These are phyloP conservation scores for Cosmopolites sordidus DNA, from an alignment of 2,888 invertebrate species.

Conservation along the genomic window DNA sequence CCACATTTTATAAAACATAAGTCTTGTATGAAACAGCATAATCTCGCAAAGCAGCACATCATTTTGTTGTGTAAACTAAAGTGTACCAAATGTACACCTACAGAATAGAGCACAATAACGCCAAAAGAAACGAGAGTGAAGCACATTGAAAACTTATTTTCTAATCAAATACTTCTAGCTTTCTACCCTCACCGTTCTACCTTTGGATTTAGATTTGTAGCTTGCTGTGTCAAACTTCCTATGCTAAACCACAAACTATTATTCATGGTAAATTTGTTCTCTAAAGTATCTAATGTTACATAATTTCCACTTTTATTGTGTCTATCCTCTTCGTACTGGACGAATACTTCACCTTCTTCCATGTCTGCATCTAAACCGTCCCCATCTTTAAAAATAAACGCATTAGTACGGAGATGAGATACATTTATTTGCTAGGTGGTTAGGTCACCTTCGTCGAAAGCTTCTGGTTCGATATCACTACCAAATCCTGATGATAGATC, in stretches of 20 bases:
- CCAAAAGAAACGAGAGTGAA: too few species aligned
- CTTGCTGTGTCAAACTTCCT: constrained; percentile 91
- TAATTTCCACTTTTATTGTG: constrained; percentile 27
- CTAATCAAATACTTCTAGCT: too few species aligned
- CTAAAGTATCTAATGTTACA: constrained; percentile 45
- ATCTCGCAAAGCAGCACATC: too few species aligned
- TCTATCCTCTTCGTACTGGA: background rate
- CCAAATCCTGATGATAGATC: constrained; percentile 38
- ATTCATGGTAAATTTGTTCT: constrained; percentile 79
- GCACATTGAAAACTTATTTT: too few species aligned
- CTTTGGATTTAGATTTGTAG: constrained; percentile 88
- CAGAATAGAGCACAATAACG: too few species aligned
- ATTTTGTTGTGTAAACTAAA: too few species aligned
- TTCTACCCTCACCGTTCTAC: constrained; percentile 48
- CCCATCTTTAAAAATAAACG: too few species aligned
- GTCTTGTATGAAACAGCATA: too few species aligned
- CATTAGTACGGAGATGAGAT: too few species aligned
- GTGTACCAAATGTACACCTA: too few species aligned
- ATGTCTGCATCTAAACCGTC: background rate
- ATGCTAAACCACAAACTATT: constrained; percentile 97
- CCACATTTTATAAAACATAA: too few species aligned
- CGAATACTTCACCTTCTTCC: constrained; percentile 4
- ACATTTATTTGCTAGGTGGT: too few species aligned
- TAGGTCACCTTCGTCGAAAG: background rate
- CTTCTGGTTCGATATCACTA: constrained; percentile 33